Evolutionary conservation across 2,113 vertebrate genomes (phyloP), one percentile per base, ranked within the genome.

Genomic region (Lamprologus callipterus): DNA sequence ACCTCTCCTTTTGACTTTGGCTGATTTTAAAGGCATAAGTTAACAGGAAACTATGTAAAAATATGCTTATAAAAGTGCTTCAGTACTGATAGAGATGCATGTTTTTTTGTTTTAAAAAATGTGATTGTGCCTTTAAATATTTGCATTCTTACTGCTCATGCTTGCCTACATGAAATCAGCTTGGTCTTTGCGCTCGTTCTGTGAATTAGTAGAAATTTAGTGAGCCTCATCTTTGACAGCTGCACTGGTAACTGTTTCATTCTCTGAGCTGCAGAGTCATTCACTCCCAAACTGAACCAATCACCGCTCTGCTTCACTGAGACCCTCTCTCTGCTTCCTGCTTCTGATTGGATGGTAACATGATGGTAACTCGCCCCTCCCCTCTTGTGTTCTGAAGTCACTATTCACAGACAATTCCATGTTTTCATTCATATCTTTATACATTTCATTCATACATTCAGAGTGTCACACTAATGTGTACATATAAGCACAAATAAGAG

Each of bases 371-470:
- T n/a, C 10, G 5, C 54, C 40, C 85, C 35, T 45, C 70, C 80
- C 45, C 53, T 73, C 45, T 37, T 26, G 9, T 63, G 6, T 75
- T 80, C 80, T 83, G 33, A 40, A 65, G 81, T 16, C 54, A 21
- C 16, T 60, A 78, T 47, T 84, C 79, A 68, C 9, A 53, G 68
- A 63, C n/a, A 78, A 83, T 37, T 80, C 51, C 47, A 49, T 90
- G 82, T 88, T 83, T 92, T 82, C 92, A 93, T 93, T 93, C 86
- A 93, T 57, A 21, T 80, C 26, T 81, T 85, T 14, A 70, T 87
- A 19, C 87, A 55, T 91, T 89, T 89, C 83, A 88, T 89, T 90
- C 89, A 93, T 70, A 54, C 87, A 9, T 57, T 21, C 45, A 8
- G 19, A 80, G 47, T 42, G 40, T 37, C 16, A 73, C 37, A 8